Conservation (phyloP, 2,888 invertebrate species). For the Belgica antarctica region DNA sequence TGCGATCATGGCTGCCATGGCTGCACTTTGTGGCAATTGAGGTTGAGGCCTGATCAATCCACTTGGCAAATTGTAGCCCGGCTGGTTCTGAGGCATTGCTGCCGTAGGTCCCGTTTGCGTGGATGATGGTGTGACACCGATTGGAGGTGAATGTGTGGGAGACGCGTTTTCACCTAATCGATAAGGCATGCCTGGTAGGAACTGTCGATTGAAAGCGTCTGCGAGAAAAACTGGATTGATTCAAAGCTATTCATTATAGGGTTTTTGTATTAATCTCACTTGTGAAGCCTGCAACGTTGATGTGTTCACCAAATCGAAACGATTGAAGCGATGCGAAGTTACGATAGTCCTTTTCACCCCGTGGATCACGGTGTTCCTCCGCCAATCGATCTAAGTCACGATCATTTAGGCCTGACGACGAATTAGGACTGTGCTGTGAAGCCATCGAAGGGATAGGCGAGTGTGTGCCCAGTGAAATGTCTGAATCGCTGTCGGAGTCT, state of each 20-base stretch:
- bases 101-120: constrained; percentile 11
- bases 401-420: constrained; percentile 55
- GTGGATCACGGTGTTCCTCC: constrained; percentile 49
- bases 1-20: constrained; percentile 26
- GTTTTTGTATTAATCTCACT: constrained; percentile 7
- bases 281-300: constrained; percentile 35
- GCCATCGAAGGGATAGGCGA: constrained; percentile 55
- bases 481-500: constrained; percentile 51
- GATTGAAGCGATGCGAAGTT: constrained; percentile 37
- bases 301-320: constrained; percentile 38
- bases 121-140: constrained; percentile 34
- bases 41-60: constrained; percentile 49
- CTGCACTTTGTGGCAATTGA: constrained; percentile 48
- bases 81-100: constrained; percentile 20
- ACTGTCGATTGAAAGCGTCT: constrained; percentile 53
- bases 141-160: constrained; percentile 47
- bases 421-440: constrained; percentile 55
- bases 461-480: constrained; percentile 55
- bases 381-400: constrained; percentile 53
- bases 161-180: constrained; percentile 45
- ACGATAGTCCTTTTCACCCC: constrained; percentile 51
- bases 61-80: constrained; percentile 45
- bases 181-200: constrained; percentile 54
- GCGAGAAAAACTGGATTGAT: not conserved
- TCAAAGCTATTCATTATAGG: not conserved